A percentile compares a stretch with the other conserved stretches of the same genome.
Evolutionary conservation across 2,113 vertebrate species (phyloP).

Genomic region (Sitta europaea): DNA sequence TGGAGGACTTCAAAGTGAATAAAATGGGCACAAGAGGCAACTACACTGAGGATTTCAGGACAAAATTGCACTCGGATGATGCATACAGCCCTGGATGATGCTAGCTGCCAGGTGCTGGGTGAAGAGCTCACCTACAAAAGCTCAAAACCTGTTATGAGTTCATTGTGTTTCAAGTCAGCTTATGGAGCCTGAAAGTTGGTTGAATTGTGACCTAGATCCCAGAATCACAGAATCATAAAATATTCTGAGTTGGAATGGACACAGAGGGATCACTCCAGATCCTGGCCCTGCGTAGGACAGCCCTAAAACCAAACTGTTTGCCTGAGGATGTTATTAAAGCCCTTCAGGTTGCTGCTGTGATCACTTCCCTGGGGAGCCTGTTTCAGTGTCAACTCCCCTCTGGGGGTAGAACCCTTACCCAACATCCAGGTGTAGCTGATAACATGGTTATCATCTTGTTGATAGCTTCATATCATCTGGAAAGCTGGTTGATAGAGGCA

Average conservation of each 20-base stretch:
- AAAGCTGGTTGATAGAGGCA: fast-evolving
- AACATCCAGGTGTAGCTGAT: neutral
- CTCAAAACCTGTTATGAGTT: neutral
- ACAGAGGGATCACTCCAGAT: neutral
- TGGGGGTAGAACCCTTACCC: neutral
- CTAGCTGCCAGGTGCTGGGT: neutral
- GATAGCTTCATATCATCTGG: too few species aligned
- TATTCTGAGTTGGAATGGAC: neutral
- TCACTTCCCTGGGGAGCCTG: neutral
- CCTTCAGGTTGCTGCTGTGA: neutral
- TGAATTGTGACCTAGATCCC: neutral
- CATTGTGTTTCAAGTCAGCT: neutral
- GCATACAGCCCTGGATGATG: neutral
- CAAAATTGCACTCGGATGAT: neutral
- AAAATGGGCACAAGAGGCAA: neutral
- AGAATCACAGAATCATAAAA: neutral
- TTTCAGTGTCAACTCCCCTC: too few species aligned
- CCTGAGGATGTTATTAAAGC: neutral
- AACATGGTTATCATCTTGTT: too few species aligned
- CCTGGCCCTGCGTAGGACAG: neutral
- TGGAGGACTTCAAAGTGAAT: neutral
- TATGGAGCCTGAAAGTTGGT: neutral
- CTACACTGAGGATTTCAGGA: neutral
- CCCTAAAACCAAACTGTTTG: neutral
- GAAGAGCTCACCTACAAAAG: neutral